Conservation (phyloP, 2,888 invertebrate species). For the Rhodophaea formosa region DNA sequence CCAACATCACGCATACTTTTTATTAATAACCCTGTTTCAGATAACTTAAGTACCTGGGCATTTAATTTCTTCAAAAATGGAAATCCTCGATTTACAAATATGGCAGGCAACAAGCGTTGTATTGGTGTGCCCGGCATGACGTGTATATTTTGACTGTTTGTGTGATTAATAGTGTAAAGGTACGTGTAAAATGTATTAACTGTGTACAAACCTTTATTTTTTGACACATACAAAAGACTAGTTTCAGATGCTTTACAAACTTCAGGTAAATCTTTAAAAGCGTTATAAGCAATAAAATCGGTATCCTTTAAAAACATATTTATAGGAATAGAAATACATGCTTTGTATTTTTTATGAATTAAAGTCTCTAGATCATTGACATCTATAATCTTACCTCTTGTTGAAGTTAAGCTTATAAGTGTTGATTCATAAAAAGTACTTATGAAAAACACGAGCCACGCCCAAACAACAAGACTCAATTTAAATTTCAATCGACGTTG, state of each 20-base stretch:
- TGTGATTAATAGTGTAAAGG: neutral
- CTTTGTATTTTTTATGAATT: neutral
- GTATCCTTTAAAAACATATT: neutral
- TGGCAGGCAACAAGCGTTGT: neutral
- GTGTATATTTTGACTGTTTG: neutral
- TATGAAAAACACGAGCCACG: conserved; percentile 24
- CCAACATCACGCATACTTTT: neutral
- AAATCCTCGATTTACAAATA: conserved; percentile 6
- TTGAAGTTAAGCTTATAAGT: conserved; percentile 22
- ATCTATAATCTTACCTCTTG: neutral
- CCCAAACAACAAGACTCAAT: conserved; percentile 7
- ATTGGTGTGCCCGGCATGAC: neutral
- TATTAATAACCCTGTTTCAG: conserved; percentile 9
- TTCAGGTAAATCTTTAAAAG: neutral
- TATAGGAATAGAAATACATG: neutral
- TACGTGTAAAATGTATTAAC: neutral
- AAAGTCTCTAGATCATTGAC: neutral
- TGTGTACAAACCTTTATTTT: neutral
- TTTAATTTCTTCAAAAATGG: neutral
- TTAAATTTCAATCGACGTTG: conserved; percentile 9
- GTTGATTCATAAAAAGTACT: conserved; percentile 26
- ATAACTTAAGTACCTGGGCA: neutral
- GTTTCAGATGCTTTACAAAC: neutral
- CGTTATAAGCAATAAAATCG: neutral
- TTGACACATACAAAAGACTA: neutral